These are phyloP conservation scores for Myxocyprinus asiaticus DNA, from an alignment of 2,113 vertebrate species.

Conservation along the genomic window DNA sequence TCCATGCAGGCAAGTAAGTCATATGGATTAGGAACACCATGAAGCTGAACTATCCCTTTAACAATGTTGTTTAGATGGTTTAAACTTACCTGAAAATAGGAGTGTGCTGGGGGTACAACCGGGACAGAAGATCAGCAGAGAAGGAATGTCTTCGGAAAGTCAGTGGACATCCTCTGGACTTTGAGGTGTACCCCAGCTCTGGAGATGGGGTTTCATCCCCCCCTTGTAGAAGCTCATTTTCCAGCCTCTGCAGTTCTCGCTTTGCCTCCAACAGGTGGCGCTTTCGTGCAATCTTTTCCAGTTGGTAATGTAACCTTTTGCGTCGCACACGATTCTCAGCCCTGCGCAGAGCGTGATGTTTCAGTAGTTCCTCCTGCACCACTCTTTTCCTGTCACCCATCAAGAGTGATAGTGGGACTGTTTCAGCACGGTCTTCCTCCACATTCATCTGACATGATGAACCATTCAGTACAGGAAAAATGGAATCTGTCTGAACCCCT, in stretches of 20 bases:
- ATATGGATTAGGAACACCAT: no score
- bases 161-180: conserved; percentile 43
- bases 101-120: conserved; percentile 73
- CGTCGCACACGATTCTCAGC: conserved; percentile 74
- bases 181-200: conserved; percentile 49
- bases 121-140: conserved; percentile 73
- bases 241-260: conserved; percentile 81
- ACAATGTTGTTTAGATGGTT: background rate
- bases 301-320: conserved; percentile 82
- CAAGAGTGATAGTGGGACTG: conserved; percentile 30
- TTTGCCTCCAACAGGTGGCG: conserved; percentile 84
- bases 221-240: conserved; percentile 69
- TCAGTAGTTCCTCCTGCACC: conserved; percentile 81
- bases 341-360: conserved; percentile 74
- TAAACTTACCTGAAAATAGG: conserved; percentile 73
- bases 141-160: conserved; percentile 68
- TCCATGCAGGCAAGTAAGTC: no score
- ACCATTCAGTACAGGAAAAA: conserved; percentile 31
- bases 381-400: conserved; percentile 75
- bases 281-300: conserved; percentile 86
- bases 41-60: no score
- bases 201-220: conserved; percentile 54
- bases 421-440: conserved; percentile 3
- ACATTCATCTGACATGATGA: conserved; percentile 3
- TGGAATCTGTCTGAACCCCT: conserved; percentile 77